Conservation (phyloP, 1,140 invertebrate species). For the Saccostrea echinata region DNA sequence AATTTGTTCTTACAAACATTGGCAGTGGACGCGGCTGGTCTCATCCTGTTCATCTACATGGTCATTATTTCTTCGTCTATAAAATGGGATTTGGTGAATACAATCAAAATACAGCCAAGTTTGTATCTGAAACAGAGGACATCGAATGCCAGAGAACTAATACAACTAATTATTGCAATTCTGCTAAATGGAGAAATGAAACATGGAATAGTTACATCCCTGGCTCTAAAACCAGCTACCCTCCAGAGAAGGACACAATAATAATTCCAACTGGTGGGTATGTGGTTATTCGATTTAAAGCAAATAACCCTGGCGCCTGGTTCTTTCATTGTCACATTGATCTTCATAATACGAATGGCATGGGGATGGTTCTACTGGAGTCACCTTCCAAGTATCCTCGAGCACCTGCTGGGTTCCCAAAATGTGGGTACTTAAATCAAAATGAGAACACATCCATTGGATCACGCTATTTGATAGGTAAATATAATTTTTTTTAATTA, state of each 20-base stretch:
- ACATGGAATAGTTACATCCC: slow-evolving; percentile 36
- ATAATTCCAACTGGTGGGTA: slow-evolving; percentile 85
- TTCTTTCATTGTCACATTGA: slow-evolving; percentile 66
- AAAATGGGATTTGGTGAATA: slow-evolving; percentile 56
- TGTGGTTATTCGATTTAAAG: slow-evolving; percentile 86
- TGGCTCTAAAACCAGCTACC: slow-evolving; percentile 78
- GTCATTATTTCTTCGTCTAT: slow-evolving; percentile 64
- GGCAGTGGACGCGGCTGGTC: slow-evolving; percentile 64
- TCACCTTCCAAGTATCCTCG: background rate
- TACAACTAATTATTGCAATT: slow-evolving; percentile 48
- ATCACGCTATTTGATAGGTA: background rate
- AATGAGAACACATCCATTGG: background rate
- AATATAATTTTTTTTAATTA: background rate
- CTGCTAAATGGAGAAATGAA: slow-evolving; percentile 40
- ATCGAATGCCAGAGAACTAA: slow-evolving; percentile 40
- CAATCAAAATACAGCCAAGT: background rate
- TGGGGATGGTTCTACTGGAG: slow-evolving; percentile 52
- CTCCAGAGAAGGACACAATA: slow-evolving; percentile 86
- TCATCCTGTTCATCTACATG: slow-evolving; percentile 65
- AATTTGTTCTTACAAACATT: slow-evolving; percentile 56
- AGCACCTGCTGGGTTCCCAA: background rate
- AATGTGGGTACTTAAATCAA: background rate
- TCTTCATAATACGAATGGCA: slow-evolving; percentile 63
- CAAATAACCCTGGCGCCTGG: slow-evolving; percentile 84
- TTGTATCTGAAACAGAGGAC: slow-evolving; percentile 28